phyloP scores from a whole-genome alignment of 2,797 vertebrate genomes.

The Thaleichthys pacificus region DNA sequence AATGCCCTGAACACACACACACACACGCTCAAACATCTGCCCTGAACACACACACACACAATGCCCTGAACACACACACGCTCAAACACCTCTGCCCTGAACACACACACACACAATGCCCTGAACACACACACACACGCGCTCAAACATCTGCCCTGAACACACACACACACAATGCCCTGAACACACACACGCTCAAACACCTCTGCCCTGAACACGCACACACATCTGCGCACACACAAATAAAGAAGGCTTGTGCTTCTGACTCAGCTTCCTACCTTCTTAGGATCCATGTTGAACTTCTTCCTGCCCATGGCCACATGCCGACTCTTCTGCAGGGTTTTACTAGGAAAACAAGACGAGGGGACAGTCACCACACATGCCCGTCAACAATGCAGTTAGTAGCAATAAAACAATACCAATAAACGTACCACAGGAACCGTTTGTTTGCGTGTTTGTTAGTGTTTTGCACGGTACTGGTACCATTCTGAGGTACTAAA shows the following conservation, averaged over 20 bases:
- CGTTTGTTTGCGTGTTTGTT: not conserved
- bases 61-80: too few species aligned
- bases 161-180: not conserved
- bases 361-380: not conserved
- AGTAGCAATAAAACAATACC: not conserved
- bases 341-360: slow-evolving; percentile 79
- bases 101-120: not conserved
- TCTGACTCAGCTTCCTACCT: slow-evolving; percentile 60
- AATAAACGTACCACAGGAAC: not conserved
- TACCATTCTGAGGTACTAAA: too few species aligned
- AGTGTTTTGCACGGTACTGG: too few species aligned
- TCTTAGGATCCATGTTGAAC: slow-evolving; percentile 97
- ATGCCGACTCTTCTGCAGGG: slow-evolving; percentile 89
- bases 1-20: slow-evolving; percentile 78
- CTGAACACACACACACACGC: not conserved
- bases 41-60: not conserved
- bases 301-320: slow-evolving; percentile 96
- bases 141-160: slow-evolving; percentile 72
- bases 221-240: too few species aligned
- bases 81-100: too few species aligned
- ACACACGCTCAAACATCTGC: not conserved
- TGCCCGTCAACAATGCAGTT: not conserved
- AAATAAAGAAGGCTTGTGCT: not conserved
- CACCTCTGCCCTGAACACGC: not conserved
- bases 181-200: not conserved